Percentiles rank a stretch among this genome's conserved stretches.
Evolutionary conservation across 2,797 vertebrate species (phyloP).

Genomic region (Margarornis squamiger): DNA sequence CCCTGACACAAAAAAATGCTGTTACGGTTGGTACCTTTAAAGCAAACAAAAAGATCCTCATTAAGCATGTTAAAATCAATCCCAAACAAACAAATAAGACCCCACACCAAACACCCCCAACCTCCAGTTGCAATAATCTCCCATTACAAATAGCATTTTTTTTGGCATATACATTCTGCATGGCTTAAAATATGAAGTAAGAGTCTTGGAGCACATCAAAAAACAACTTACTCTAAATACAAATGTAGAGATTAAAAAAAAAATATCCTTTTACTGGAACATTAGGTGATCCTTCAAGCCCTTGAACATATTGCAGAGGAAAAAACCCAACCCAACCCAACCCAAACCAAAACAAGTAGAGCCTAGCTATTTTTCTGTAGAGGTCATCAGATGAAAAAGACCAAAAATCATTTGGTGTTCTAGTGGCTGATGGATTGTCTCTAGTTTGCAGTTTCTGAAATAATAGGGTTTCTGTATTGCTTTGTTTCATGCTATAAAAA

Average conservation of each 20-base stretch:
- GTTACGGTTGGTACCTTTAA: background rate
- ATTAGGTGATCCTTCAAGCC: background rate
- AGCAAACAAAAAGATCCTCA: background rate
- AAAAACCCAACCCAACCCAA: background rate
- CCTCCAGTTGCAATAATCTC: background rate
- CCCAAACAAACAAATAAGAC: background rate
- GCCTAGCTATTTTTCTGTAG: background rate
- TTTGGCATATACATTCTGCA: rapidly evolving
- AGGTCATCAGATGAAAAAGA: background rate
- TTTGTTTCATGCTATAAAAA: background rate
- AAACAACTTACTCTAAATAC: background rate
- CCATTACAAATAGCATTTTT: background rate
- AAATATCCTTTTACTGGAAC: background rate
- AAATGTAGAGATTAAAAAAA: background rate
- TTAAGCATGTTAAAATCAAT: background rate
- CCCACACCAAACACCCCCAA: background rate
- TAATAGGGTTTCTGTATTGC: background rate
- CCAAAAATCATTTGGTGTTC: background rate
- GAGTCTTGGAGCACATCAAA: background rate
- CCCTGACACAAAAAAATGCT: background rate
- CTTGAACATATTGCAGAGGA: background rate
- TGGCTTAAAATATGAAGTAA: background rate
- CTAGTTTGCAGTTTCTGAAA: background rate
- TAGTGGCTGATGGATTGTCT: background rate
- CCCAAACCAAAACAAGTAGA: too few species aligned